Evolutionary conservation across 2,888 invertebrate species (phyloP), one percentile per base, ranked within the genome.

Genomic region (Xestia sexstrigata): DNA sequence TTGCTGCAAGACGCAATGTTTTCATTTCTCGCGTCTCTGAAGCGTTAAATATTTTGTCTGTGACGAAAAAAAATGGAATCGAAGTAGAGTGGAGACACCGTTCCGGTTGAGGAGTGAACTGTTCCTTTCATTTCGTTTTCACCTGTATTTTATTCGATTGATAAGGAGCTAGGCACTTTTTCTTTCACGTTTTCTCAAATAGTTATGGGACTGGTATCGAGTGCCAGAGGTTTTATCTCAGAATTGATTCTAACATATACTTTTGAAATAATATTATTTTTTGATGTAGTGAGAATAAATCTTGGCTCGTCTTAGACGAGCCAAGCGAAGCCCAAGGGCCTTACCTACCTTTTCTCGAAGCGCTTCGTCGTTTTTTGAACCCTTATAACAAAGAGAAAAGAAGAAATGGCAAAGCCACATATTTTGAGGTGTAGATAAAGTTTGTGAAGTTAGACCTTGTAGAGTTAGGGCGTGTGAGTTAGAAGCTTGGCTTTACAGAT

Each of bases 191-290:
- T 62, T 73, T 75, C 62, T 75, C 45, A 9, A 39, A 70, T 70
- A 69, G 71, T 65, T 85, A 77, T 75, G 35, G 42, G 67, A 72
- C 76, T 79, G 55, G 58, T 60, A 60, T n/a, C 20, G 78, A 69
- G 66, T 71, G 30, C 13, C 52, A 35, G 67, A 74, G 23, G 20
- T 9, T 55, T 62, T 6, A 60, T 60, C 30, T 30, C 58, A 17
- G 15, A 58, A 49, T 71, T n/a, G 35, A 5, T 49, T 45, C 42
- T n/a, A 17, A 42, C 45, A 45, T 26, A 60, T 30, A 60, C 60
- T 55, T 49, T 60, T 55, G 58, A n/a, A 8, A 39, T 23, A 35
- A 15, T n/a, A 26, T 35, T 76, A 0, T 3, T 66, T 35, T 76
- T 60, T 70, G 1, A 39, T 47, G 20, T 47, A 26, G 26, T 26